These are phyloP conservation scores for Xestia rhomboidea DNA, from an alignment of 2,888 invertebrate species.

Conservation along the genomic window DNA sequence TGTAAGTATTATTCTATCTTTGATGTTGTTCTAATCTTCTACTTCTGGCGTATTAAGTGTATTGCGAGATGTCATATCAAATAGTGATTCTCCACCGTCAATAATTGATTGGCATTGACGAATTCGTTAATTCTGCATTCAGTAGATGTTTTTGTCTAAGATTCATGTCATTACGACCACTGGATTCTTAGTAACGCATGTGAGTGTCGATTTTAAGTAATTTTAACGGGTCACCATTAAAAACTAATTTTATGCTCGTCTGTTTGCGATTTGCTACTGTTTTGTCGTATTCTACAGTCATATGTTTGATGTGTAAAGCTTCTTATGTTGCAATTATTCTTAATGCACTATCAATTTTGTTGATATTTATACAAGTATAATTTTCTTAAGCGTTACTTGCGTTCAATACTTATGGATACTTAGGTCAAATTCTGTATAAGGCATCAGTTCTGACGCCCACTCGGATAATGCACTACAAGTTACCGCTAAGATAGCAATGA, in stretches of 20 bases:
- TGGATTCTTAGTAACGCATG: constrained; percentile 26
- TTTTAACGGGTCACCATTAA: constrained; percentile 46
- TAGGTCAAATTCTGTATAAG: constrained; percentile 30
- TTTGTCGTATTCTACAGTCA: constrained; percentile 32
- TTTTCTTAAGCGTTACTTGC: not conserved
- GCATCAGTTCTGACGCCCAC: constrained; percentile 1
- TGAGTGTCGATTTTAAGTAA: constrained; percentile 44
- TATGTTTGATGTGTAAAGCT: constrained; percentile 16
- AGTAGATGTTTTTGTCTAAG: constrained; percentile 39
- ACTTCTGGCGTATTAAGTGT: not conserved
- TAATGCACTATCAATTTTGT: constrained; percentile 26
- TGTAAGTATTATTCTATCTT: not conserved
- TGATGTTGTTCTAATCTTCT: not conserved
- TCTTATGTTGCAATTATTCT: constrained; percentile 25
- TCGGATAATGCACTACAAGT: constrained; percentile 17
- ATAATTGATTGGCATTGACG: constrained; percentile 48
- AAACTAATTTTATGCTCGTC: constrained; percentile 49
- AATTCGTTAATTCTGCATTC: constrained; percentile 40
- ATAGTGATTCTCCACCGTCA: constrained; percentile 36
- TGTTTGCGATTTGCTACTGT: constrained; percentile 28
- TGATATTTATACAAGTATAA: not conserved
- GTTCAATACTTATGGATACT: not conserved
- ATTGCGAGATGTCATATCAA: constrained; percentile 28
- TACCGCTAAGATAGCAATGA: constrained; percentile 38
- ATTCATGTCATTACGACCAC: constrained; percentile 39